phyloP scores from a whole-genome alignment of 2,113 vertebrate genomes.

The Brachypteracias leptosomus region DNA sequence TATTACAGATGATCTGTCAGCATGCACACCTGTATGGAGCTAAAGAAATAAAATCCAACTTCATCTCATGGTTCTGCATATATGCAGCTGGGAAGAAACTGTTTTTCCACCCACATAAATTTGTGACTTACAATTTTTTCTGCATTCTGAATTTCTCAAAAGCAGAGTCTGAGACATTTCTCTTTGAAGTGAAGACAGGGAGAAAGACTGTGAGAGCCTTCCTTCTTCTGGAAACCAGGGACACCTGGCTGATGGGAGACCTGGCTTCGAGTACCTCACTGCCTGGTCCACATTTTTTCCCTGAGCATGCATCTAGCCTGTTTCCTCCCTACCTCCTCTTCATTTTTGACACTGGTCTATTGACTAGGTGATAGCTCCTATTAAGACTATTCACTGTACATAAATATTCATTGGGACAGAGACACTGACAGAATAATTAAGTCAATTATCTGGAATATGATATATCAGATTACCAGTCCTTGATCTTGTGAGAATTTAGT shows the following conservation, averaged over 20 bases:
- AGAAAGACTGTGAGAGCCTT: not conserved
- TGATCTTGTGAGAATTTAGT: not conserved
- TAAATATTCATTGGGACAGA: not conserved
- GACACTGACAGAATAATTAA: not conserved
- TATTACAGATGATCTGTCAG: not conserved
- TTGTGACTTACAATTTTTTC: not conserved
- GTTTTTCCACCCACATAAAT: not conserved
- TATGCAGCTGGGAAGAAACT: not conserved
- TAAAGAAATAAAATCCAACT: not conserved
- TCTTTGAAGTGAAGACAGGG: not conserved
- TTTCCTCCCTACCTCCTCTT: not conserved
- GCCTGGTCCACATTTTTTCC: fast-evolving
- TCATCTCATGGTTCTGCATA: not conserved
- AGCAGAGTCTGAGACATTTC: not conserved
- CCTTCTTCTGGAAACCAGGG: not conserved
- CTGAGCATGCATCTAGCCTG: not conserved
- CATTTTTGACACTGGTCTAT: not conserved
- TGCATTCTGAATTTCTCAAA: not conserved
- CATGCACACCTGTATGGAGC: not conserved
- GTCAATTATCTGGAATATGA: not conserved
- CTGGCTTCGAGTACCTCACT: not conserved
- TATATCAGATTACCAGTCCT: not conserved
- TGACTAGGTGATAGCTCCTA: not conserved
- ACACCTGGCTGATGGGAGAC: not conserved
- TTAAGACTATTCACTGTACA: not conserved